These are phyloP conservation scores for Neolamprologus caudopunctatus DNA, from an alignment of 2,113 vertebrate genomes.

Conservation along the genomic window DNA sequence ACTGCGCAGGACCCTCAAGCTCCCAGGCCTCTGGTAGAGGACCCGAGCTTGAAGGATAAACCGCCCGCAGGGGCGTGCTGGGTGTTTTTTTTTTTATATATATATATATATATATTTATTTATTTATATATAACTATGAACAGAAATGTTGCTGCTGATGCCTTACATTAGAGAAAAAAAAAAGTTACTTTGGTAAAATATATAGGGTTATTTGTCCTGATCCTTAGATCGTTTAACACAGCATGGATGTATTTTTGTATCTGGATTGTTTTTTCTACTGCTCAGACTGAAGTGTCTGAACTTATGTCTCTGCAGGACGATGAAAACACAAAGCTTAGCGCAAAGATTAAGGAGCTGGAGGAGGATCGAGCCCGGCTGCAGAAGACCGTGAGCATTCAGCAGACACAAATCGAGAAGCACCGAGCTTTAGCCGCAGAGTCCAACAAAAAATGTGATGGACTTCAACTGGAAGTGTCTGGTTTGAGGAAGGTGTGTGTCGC, in stretches of 20 bases:
- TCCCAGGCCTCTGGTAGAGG: too few relatives aligned
- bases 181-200: not conserved
- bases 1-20: too few relatives aligned
- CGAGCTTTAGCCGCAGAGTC: constrained; percentile 78
- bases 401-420: constrained; percentile 83
- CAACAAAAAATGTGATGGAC: constrained; percentile 70
- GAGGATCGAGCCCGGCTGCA: constrained; percentile 78
- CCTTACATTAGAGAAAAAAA: not conserved
- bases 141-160: not conserved
- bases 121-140: not conserved
- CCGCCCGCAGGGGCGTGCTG: too few relatives aligned
- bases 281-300: not conserved
- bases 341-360: constrained; percentile 75
- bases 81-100: too few relatives aligned
- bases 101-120: not conserved
- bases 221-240: not conserved
- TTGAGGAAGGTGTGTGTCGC: constrained; percentile 75
- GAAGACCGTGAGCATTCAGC: constrained; percentile 71
- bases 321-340: constrained; percentile 75
- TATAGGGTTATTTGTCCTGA: not conserved
- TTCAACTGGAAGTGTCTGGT: constrained; percentile 76
- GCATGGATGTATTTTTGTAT: not conserved
- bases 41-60: too few relatives aligned
- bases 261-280: not conserved
- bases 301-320: constrained; percentile 72